Base-by-base conservation (phyloP, 2,888 invertebrate species). In the Cepaea hortensis region DNA sequence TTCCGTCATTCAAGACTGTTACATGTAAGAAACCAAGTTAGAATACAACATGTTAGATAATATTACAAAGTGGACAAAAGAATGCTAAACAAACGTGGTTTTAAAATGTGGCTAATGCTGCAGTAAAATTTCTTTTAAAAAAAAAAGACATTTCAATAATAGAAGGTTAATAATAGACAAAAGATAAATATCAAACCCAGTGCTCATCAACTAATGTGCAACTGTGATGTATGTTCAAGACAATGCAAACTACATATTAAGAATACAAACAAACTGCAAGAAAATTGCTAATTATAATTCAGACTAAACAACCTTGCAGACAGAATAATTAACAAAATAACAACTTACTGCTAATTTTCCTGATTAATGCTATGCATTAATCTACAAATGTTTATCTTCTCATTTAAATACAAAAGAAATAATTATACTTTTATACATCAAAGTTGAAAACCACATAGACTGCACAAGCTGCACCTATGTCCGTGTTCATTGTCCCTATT, bases 31-130 rank as follows among this genome's bases (percentile, higher is more conserved):
- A 55, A 18, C 11, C 5, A 68, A 68, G 18, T 68, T 55, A 55
- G 7, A 72, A 75, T 75, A 48, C 48, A 55, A 77, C 13, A 79
- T 23, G 61, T 79, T 79, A 79, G 77, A 79, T 15, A 23, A 55
- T 61, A 13, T n/a, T 18, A 23, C 3, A 62, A 46, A 79, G 15
- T 62, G 35, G 6, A 79, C 35, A 23, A 62, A 79, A 79, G 4
- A 55, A 65, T 81, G 81, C 68, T n/a, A 62, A 62, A 11, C 23
- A 15, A 68, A 81, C 23, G 46, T 35, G 35, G 15, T 11, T 65
- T 55, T 61, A 46, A 13, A 23, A 15, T 11, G 13, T 62, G 15
- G 18, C 11, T 68, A n/a, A 70, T 70, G 70, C 20, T 81, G 13
- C 46, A 81, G 9, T 11, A 72, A 68, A 20, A n/a, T 62, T n/a